Percentiles rank a stretch among this genome's conserved stretches.
Conservation (phyloP, 92 coral and sea anemone genomes). For the Montipora capitata region DNA sequence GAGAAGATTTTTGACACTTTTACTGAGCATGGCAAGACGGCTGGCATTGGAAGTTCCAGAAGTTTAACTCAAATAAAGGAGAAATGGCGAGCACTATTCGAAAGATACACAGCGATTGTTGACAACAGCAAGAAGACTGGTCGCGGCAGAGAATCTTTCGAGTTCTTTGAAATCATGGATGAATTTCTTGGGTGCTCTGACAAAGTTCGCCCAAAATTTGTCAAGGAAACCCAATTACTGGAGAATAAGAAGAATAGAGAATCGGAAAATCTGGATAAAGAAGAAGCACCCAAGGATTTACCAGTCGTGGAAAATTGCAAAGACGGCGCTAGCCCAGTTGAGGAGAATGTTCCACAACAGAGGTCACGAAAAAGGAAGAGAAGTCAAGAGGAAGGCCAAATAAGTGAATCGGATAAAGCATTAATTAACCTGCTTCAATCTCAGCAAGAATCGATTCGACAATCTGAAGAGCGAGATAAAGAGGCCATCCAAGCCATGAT, state of each 20-base stretch:
- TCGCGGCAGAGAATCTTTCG: constrained; percentile 29
- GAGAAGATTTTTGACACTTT: constrained; percentile 20
- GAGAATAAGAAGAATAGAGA: constrained; percentile 29
- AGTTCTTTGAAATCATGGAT: constrained; percentile 39
- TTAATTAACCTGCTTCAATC: constrained; percentile 45
- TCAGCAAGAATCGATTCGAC: constrained; percentile 44
- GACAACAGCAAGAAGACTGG: constrained; percentile 34
- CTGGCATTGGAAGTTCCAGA: constrained; percentile 11
- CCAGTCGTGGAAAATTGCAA: constrained; percentile 45
- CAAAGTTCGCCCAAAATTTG: constrained; percentile 52
- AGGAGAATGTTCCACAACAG: constrained; percentile 37
- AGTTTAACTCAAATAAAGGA: not conserved
- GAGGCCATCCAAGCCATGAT: constrained; percentile 26
- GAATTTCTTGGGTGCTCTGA: constrained; percentile 52
- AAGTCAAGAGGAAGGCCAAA: constrained; percentile 25
- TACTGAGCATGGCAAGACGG: constrained; percentile 18
- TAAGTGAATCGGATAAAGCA: constrained; percentile 22
- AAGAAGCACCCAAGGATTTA: constrained; percentile 28
- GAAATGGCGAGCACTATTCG: not conserved
- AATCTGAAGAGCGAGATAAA: constrained; percentile 48
- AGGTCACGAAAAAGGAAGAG: constrained; percentile 40
- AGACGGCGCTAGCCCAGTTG: constrained; percentile 21
- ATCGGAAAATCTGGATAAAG: constrained; percentile 36
- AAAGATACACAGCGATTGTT: constrained; percentile 43
- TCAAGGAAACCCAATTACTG: constrained; percentile 43